These are phyloP conservation scores for Cryptus armator DNA, from an alignment of 2,888 invertebrate genomes.

Conservation along the genomic window DNA sequence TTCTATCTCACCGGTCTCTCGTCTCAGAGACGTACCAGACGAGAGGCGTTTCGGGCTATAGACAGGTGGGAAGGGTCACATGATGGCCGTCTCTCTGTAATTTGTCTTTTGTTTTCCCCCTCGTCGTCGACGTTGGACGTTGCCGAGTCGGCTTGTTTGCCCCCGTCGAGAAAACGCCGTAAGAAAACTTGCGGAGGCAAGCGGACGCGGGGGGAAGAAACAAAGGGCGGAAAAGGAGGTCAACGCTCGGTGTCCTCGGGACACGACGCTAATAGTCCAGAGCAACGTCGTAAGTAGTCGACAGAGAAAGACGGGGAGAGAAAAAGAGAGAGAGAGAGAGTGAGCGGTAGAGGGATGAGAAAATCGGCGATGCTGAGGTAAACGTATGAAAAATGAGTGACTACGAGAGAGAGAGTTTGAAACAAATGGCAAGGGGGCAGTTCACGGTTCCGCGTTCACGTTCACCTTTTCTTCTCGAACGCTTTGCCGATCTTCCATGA, in stretches of 20 bases:
- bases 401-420: constrained; percentile 74
- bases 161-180: constrained; percentile 62
- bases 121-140: constrained; percentile 53
- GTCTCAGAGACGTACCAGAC: constrained; percentile 58
- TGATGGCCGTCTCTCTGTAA: constrained; percentile 82
- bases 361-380: constrained; percentile 66
- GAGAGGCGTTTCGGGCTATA: constrained; percentile 67
- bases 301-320: not conserved
- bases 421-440: constrained; percentile 79
- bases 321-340: constrained; percentile 40
- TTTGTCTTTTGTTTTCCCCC: constrained; percentile 83
- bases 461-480: not conserved
- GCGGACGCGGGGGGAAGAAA: constrained; percentile 73
- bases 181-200: constrained; percentile 77
- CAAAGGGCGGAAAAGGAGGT: constrained; percentile 81
- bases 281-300: constrained; percentile 53
- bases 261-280: constrained; percentile 64
- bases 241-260: constrained; percentile 66
- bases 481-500: constrained; percentile 5
- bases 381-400: constrained; percentile 82
- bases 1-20: constrained; percentile 18
- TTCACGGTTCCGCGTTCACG: constrained; percentile 68
- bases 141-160: constrained; percentile 62
- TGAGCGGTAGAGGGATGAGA: constrained; percentile 48
- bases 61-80: constrained; percentile 83